A percentile compares a stretch with the other conserved stretches of the same genome.
These are phyloP conservation scores for Botia almorhae DNA, from an alignment of 2,797 vertebrate genomes.

Conservation along the genomic window DNA sequence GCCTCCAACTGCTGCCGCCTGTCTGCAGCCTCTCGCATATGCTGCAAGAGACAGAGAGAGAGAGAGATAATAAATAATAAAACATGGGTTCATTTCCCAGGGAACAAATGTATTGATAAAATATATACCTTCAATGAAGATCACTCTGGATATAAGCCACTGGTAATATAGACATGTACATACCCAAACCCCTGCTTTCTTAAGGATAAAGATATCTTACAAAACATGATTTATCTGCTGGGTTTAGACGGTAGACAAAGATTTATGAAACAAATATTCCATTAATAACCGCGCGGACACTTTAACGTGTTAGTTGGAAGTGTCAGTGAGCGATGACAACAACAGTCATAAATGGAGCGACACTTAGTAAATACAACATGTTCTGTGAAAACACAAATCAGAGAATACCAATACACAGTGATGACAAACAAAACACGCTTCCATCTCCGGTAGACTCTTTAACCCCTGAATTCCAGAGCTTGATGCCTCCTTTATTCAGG, in stretches of 20 bases:
- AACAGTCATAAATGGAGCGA: neutral
- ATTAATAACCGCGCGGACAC: constrained; percentile 26
- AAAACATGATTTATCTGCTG: constrained; percentile 2
- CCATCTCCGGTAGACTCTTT: neutral
- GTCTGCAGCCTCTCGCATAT: constrained; percentile 90
- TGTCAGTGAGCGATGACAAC: constrained; percentile 4
- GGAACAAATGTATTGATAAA: neutral
- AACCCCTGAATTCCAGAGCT: neutral
- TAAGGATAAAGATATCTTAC: constrained; percentile 3
- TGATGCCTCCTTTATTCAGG: neutral
- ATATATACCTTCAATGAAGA: neutral
- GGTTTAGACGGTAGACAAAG: constrained; percentile 19
- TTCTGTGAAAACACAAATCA: constrained; percentile 9
- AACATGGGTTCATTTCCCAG: constrained; percentile 4
- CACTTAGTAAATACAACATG: constrained; percentile 27
- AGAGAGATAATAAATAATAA: neutral
- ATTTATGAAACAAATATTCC: constrained; percentile 6
- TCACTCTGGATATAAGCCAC: neutral
- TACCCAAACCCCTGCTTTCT: constrained; percentile 18
- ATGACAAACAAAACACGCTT: neutral
- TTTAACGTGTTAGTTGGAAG: constrained; percentile 22
- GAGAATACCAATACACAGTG: neutral
- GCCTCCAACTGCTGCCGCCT: constrained; percentile 90
- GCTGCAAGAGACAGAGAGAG: constrained; percentile 70
- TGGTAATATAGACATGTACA: neutral